These are phyloP conservation scores for Proterorhinus semilunaris DNA, from an alignment of 2,113 vertebrate species.

Conservation along the genomic window DNA sequence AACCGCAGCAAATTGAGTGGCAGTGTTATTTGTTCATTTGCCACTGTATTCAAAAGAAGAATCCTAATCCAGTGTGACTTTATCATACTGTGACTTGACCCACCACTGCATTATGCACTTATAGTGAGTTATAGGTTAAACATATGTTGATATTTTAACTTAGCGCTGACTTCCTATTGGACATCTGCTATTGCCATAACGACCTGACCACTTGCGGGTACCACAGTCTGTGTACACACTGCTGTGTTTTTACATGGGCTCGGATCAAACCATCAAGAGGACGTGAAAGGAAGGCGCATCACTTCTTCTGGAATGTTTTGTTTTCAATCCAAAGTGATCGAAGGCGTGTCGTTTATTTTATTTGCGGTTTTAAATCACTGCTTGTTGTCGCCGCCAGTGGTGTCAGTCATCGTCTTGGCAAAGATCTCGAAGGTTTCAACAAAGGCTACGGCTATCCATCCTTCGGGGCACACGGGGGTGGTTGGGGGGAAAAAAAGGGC, in stretches of 20 bases:
- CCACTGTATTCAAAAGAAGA: too few species aligned
- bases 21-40: too few species aligned
- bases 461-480: too few species aligned
- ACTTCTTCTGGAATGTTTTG: constrained; percentile 6
- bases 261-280: constrained; percentile 10
- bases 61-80: too few species aligned
- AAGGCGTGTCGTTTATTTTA: too few species aligned
- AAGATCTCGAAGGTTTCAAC: too few species aligned
- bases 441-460: too few species aligned
- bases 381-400: too few species aligned
- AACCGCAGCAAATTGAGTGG: too few species aligned
- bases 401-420: not conserved
- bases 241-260: constrained; percentile 23
- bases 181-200: constrained; percentile 51
- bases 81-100: not conserved
- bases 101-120: not conserved
- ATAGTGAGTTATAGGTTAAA: constrained; percentile 1
- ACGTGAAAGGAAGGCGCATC: constrained; percentile 17
- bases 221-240: constrained; percentile 19
- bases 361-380: too few species aligned
- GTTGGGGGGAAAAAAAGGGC: too few species aligned
- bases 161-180: constrained; percentile 16
- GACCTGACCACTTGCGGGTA: not conserved
- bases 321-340: not conserved
- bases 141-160: constrained; percentile 5